Base-by-base conservation (phyloP, 2,888 invertebrate genomes). In the Entomobrya multifasciata region DNA sequence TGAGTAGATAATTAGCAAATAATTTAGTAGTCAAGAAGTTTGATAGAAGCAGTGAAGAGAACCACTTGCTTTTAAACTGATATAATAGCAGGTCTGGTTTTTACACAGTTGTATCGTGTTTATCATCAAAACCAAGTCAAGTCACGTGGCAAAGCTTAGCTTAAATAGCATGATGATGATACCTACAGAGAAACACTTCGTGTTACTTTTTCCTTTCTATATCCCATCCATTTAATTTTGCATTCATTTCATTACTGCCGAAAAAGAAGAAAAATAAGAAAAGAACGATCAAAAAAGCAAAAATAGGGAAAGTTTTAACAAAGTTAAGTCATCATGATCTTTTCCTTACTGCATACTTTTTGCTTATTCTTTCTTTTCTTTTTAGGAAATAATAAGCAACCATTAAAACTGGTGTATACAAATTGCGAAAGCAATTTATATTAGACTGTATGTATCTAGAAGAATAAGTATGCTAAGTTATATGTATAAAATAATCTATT, bases 291-390 rank as follows among this genome's bases (percentile, higher is more conserved):
- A 44, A 70, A 44, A 47, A 25, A 70, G 25, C 15, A 67, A 25
- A 60, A 74, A 55, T 55, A 74, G 17, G 52, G 44, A 86, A 86
- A 76, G 80, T 41, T 80, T 80, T 86, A 65, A 79, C 74, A 81
- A 77, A 86, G 81, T 86, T 86, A 80, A 86, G 86, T 86, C 86
- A 80, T 86, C 80, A 86, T 80, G 86, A 86, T 80, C 82, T 82
- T 57, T 55, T 65, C 44, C 52, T 72, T 30, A 52, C 55, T 36
- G 20, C 27, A 62, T 49, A 22, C 49, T 77, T 74, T 15, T 30
- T 57, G 20, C 67, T 76, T 30, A 8, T 44, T n/a, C 57, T 67
- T 3, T 17, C 10, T 67, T 44, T 67, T n/a, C 72, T 49, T 72
- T 36, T 36, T n/a, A 82, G 74, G 27, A 65, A 80, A 80, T 49